Evolutionary conservation across 2,888 invertebrate genomes (phyloP), one percentile per base, ranked within the genome.

Genomic region (Bhutanitis thaidina): DNA sequence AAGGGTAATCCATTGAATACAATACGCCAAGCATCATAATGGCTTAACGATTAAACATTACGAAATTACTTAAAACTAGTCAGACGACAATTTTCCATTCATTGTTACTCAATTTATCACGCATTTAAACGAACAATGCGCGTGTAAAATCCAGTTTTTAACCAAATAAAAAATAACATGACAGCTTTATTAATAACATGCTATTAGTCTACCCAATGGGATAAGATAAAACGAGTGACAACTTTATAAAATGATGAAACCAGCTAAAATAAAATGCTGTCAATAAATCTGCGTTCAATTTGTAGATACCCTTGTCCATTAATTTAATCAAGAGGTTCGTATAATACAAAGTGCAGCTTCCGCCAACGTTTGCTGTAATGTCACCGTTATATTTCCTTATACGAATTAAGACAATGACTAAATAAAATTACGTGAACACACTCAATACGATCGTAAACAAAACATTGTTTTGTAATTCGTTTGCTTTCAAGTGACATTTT

Each of bases 201-300:
- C 52, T 47, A 52, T 52, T 46, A 43, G 41, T 52, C 38, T 46
- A 40, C 36, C 41, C 46, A 52, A 46, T 52, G 14, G 37, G 52
- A 47, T 52, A 52, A 52, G 52, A 52, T 52, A 52, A 52, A 41
- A 32, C 46, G 25, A 37, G 46, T 52, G 52, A 52, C 52, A 52
- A 52, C 52, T 52, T 52, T 52, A 46, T 52, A 52, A 52, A 47
- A 52, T 52, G 46, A 52, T 43, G 46, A 52, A 46, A 52, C 37
- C 46, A 32, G 30, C 36, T 36, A 52, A 52, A 46, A 52, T 46
- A 52, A 46, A 37, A 46, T 37, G 37, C 16, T 12, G 52, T 47
- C 52, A 41, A 52, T 52, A 52, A 41, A 52, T 52, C 52, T 47
- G 46, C 52, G 41, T 46, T 52, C 52, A 52, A 43, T 47, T 52